Base-by-base conservation (phyloP, 2,888 invertebrate species). In the Pandemis heparana region DNA sequence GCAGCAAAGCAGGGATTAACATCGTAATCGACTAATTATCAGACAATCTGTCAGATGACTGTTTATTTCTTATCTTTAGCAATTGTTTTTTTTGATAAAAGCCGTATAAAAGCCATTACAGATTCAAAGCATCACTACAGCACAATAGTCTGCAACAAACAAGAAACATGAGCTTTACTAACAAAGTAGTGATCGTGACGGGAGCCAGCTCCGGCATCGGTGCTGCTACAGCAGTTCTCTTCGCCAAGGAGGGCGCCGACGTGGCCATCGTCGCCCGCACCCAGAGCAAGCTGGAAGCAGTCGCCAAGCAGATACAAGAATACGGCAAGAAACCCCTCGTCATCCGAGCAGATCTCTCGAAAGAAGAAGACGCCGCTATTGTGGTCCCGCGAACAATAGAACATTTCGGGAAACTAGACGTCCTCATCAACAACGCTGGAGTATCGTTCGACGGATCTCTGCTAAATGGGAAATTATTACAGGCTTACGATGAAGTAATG, bases 161-260 rank as follows among this genome's bases (percentile, higher is more conserved):
- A 16, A 53, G 18, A 53, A 53, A n/a, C 53, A 53, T 53, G 18
- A 53, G 53, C 83, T 85, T 60, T 16, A 68, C 76, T 38, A 74
- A 80, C 16, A 87, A 87, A 81, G 81, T 85, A 0, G 86, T 87
- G 1, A 74, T 90, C 8, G 79, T 89, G 1, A 89, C 87, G 0
- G 88, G 89, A 0, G 83, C 82, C 0, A 87, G 88, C 68, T 84
- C 88, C 0, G 89, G 89, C n/a, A 89, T 90, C n/a, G 90, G 90
- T 2, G 89, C 87, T 0, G 80, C 82, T 0, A 80, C 83, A 0
- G 88, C 89, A 0, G 74, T 80, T 0, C 67, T 77, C 39, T 88
- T 89, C 51, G 83, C 85, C 16, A 83, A 80, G 75, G 81, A 85
- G 78, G 80, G 80, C 0, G 83, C 87, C 0, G 66, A 80, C 8